These are phyloP conservation scores for Spilosoma lubricipeda DNA, from an alignment of 2,888 invertebrate genomes.

Conservation along the genomic window DNA sequence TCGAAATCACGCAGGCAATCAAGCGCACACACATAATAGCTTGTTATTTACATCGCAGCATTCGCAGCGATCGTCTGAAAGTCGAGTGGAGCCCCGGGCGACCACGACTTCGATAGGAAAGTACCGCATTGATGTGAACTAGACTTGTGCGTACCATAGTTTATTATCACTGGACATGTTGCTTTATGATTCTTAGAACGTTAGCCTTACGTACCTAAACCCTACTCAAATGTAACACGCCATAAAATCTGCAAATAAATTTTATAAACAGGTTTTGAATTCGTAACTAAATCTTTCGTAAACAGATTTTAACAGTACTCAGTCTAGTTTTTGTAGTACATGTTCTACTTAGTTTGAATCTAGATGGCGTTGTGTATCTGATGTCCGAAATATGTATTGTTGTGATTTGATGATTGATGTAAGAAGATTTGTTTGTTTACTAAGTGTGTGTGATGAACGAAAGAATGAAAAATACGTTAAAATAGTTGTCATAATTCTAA, in stretches of 20 bases:
- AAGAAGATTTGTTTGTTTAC: too few relatives aligned
- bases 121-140: conserved; percentile 36
- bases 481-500: neutral
- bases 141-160: neutral
- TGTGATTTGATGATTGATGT: too few relatives aligned
- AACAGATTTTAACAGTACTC: neutral
- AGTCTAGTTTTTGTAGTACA: too few relatives aligned
- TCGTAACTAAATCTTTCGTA: neutral
- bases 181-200: neutral
- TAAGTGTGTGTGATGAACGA: neutral
- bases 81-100: conserved; percentile 69
- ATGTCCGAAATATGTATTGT: too few relatives aligned
- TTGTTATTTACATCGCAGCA: conserved; percentile 57
- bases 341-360: too few relatives aligned
- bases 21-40: conserved; percentile 49
- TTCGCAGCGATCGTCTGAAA: conserved; percentile 57
- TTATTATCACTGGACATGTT: conserved; percentile 12
- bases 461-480: neutral
- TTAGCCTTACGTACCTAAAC: neutral
- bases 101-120: conserved; percentile 64
- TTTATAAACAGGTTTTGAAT: neutral
- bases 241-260: neutral
- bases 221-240: neutral
- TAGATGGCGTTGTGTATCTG: neutral
- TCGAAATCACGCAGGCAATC: conserved; percentile 36